Evolutionary conservation across 2,113 vertebrate genomes (phyloP).

Genomic region (Gambusia holbrooki): DNA sequence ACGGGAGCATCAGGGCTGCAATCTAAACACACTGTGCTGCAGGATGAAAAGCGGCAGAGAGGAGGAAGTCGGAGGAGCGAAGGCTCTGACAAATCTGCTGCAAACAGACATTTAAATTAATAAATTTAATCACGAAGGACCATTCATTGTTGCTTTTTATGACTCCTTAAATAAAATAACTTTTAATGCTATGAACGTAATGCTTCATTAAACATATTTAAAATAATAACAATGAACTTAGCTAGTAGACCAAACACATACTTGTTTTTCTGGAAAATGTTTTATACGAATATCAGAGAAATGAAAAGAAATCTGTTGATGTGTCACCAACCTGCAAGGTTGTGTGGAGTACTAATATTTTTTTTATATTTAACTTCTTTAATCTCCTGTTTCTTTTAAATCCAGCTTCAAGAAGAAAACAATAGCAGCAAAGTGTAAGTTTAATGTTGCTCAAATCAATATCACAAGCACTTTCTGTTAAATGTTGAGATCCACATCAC

Average conservation of each 20-base stretch:
- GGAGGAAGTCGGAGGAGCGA: neutral
- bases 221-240: neutral
- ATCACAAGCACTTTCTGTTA: neutral
- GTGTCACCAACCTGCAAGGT: too few relatives aligned
- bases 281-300: too few relatives aligned
- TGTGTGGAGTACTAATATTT: too few relatives aligned
- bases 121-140: neutral
- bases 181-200: neutral
- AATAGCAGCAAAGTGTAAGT: too few relatives aligned
- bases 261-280: too few relatives aligned
- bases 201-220: neutral
- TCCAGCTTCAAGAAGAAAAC: too few relatives aligned
- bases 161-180: neutral
- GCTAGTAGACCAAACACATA: too few relatives aligned
- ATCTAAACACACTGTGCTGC: slow-evolving; percentile 1
- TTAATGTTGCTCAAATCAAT: too few relatives aligned
- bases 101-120: neutral
- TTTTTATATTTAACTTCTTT: too few relatives aligned
- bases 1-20: neutral
- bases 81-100: neutral
- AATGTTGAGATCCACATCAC: neutral
- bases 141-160: neutral
- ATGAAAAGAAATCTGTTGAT: too few relatives aligned
- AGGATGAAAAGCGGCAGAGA: neutral
- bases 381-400: too few relatives aligned